Evolutionary conservation across 2,113 vertebrate genomes (phyloP).

Genomic region (Synchiropus splendidus): DNA sequence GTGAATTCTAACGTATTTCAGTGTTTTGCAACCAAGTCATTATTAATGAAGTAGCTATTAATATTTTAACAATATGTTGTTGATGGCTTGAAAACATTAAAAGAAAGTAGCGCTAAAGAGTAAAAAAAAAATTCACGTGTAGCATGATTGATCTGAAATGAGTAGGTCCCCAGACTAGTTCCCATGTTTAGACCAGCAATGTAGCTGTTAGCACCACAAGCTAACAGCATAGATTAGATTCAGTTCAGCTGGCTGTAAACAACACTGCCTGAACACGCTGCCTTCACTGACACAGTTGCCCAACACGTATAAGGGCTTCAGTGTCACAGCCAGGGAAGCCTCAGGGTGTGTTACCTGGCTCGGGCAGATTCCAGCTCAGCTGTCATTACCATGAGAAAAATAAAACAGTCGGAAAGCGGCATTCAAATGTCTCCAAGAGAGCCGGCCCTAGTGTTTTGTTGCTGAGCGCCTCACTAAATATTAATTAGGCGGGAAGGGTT

Average conservation of each 20-base stretch:
- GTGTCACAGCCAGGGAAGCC: constrained; percentile 16
- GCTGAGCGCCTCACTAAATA: constrained; percentile 16
- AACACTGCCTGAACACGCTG: neutral
- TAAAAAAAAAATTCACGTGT: too few species aligned
- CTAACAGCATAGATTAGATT: too few species aligned
- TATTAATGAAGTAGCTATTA: too few species aligned
- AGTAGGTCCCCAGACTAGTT: too few species aligned
- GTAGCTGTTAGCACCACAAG: too few species aligned
- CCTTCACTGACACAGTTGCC: constrained; percentile 14
- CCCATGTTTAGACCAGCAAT: too few species aligned
- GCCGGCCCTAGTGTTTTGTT: neutral
- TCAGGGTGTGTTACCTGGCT: constrained; percentile 46
- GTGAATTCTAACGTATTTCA: too few species aligned
- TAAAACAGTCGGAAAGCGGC: constrained; percentile 5
- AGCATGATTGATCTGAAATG: too few species aligned
- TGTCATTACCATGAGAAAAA: neutral
- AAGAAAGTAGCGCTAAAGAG: too few species aligned
- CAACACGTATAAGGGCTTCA: constrained; percentile 17
- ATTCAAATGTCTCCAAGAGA: constrained; percentile 1
- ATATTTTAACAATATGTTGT: too few species aligned
- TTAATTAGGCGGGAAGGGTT: constrained; percentile 22
- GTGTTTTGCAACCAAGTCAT: too few species aligned
- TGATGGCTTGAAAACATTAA: too few species aligned
- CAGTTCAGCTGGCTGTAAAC: neutral
- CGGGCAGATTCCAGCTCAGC: constrained; percentile 44